phyloP scores from a whole-genome alignment of 2,113 vertebrate genomes.

The Pogona vitticeps region DNA sequence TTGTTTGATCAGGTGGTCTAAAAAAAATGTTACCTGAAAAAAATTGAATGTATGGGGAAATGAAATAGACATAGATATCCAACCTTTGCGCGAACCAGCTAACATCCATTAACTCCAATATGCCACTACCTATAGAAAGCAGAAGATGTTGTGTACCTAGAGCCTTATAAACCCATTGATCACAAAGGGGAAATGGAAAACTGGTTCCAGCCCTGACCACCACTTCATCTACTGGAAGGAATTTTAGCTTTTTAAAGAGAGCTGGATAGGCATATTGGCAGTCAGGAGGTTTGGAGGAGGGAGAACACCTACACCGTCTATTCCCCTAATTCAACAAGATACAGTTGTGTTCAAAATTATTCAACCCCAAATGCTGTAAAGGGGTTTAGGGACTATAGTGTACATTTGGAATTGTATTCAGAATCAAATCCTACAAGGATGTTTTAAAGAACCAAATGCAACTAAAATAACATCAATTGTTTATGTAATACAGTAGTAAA shows the following conservation, averaged over 20 bases:
- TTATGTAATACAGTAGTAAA: too few species aligned
- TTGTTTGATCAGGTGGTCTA: too few species aligned
- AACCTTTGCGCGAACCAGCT: not conserved
- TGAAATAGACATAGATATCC: not conserved
- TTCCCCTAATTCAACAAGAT: too few species aligned
- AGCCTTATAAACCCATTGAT: not conserved
- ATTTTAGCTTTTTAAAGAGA: not conserved
- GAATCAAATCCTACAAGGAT: too few species aligned
- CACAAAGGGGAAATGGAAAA: not conserved
- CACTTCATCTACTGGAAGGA: not conserved
- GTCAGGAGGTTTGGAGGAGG: not conserved
- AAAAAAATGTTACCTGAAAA: too few species aligned
- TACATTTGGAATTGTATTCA: too few species aligned
- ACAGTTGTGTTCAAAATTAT: too few species aligned
- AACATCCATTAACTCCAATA: not conserved
- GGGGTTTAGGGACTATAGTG: too few species aligned
- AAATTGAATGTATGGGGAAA: not conserved
- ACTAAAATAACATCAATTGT: too few species aligned
- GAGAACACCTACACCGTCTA: not conserved
- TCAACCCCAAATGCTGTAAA: too few species aligned
- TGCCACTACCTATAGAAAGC: not conserved
- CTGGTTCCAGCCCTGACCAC: not conserved
- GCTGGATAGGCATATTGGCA: not conserved
- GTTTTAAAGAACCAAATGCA: too few species aligned
- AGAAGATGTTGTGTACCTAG: not conserved